phyloP scores from a whole-genome alignment of 2,113 vertebrate genomes.

The Leptobrachium leishanense region DNA sequence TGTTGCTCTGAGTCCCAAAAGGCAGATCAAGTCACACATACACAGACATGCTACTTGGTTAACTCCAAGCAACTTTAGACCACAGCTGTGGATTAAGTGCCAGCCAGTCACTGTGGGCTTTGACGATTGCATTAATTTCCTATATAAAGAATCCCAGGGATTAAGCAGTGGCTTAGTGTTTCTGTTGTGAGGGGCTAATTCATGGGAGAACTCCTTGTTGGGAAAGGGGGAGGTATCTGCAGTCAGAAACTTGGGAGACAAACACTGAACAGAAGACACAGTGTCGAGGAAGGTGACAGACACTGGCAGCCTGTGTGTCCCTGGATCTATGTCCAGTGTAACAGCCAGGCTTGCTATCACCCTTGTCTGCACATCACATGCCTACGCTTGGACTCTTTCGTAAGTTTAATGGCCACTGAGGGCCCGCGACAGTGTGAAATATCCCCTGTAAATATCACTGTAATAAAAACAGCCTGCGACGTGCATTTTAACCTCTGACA shows the following conservation, averaged over 20 bases:
- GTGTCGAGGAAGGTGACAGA: constrained; percentile 69
- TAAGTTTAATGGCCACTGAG: too few species aligned
- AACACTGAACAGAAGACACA: constrained; percentile 51
- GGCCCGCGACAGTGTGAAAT: too few species aligned
- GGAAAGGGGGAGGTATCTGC: constrained; percentile 52
- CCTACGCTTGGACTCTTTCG: too few species aligned
- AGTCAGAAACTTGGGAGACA: constrained; percentile 64
- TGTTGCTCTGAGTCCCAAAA: constrained; percentile 57
- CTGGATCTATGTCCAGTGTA: neutral
- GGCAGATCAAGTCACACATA: constrained; percentile 62
- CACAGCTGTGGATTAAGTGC: constrained; percentile 60
- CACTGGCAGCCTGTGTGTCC: constrained; percentile 74
- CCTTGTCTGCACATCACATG: too few species aligned
- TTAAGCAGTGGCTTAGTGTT: constrained; percentile 68
- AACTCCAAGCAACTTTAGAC: constrained; percentile 71
- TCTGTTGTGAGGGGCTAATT: constrained; percentile 59
- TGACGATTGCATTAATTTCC: constrained; percentile 74
- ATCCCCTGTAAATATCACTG: too few species aligned
- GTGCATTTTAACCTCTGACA: too few species aligned
- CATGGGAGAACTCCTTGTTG: constrained; percentile 58
- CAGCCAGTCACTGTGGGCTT: constrained; percentile 58
- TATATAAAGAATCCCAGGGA: constrained; percentile 83
- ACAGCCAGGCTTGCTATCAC: too few species aligned
- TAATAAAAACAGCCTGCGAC: too few species aligned
- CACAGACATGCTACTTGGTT: constrained; percentile 60